Conservation (phyloP, 2,888 invertebrate genomes). For the Gastrophysa polygoni region DNA sequence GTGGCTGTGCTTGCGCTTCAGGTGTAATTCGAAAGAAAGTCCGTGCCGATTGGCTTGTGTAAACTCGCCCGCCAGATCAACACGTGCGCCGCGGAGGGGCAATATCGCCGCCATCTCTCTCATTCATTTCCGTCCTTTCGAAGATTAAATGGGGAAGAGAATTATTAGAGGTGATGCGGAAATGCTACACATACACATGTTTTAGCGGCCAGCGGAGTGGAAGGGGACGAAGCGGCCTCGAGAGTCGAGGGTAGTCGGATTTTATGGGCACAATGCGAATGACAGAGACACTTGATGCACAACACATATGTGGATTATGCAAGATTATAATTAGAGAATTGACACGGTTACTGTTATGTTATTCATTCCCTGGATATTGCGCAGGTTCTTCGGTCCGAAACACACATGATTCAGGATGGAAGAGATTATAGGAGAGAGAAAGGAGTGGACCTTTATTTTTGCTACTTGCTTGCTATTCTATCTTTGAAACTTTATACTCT, state of each 20-base stretch:
- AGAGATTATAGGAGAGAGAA: no score
- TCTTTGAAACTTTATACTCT: no score
- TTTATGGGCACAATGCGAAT: not conserved
- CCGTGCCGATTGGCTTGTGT: not conserved
- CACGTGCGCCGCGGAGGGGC: not conserved
- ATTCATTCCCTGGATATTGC: no score
- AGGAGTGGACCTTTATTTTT: no score
- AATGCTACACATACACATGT: conserved; percentile 3
- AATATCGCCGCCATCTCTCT: not conserved
- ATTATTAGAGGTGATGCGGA: conserved; percentile 17
- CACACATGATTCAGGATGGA: no score
- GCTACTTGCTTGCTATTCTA: no score
- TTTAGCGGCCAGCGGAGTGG: not conserved
- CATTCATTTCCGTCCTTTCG: conserved; percentile 10
- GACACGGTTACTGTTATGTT: not conserved
- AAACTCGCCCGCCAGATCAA: not conserved
- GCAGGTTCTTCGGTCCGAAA: no score
- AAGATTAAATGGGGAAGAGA: conserved; percentile 9
- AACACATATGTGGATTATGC: not conserved
- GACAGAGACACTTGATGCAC: not conserved
- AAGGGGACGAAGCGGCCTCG: not conserved
- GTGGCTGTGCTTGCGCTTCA: no score
- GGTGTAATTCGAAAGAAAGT: no score
- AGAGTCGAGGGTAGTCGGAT: not conserved
- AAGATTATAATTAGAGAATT: not conserved